A percentile compares a stretch with the other conserved stretches of the same genome.
phyloP scores from a whole-genome alignment of 2,888 invertebrate genomes.

The Chalcosyrphus nemorum region DNA sequence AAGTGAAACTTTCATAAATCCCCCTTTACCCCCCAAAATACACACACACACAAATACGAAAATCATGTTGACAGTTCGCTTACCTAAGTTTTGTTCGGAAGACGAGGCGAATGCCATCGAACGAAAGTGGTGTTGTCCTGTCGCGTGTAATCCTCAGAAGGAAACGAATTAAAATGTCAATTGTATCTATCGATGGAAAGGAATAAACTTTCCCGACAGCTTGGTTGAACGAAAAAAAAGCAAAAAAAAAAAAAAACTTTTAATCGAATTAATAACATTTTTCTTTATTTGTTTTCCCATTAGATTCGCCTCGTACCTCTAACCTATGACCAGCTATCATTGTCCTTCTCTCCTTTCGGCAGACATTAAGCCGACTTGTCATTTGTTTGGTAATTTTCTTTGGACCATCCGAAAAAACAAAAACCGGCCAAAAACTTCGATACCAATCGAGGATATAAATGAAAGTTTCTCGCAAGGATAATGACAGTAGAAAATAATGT shows the following conservation, averaged over 20 bases:
- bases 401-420: neutral
- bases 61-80: conserved; percentile 18
- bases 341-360: neutral
- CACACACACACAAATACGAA: neutral
- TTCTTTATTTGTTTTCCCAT: conserved; percentile 9
- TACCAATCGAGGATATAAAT: conserved; percentile 23
- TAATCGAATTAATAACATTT: conserved; percentile 38
- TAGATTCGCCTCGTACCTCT: neutral
- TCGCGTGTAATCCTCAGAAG: conserved; percentile 32
- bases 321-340: neutral
- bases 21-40: conserved; percentile 9
- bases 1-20: conserved; percentile 62
- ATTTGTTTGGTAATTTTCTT: conserved; percentile 53
- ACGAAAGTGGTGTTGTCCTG: conserved; percentile 40
- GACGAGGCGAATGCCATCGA: neutral
- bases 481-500: conserved; percentile 51
- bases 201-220: conserved; percentile 31
- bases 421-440: neutral
- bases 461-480: conserved; percentile 44
- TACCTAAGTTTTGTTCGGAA: conserved; percentile 3
- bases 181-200: conserved; percentile 29
- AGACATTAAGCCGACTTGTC: conserved; percentile 34
- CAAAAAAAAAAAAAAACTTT: conserved; percentile 15
- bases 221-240: neutral
- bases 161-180: conserved; percentile 57